These are phyloP conservation scores for Eupristina koningsbergeri DNA, from an alignment of 1,140 invertebrate genomes.

Conservation along the genomic window DNA sequence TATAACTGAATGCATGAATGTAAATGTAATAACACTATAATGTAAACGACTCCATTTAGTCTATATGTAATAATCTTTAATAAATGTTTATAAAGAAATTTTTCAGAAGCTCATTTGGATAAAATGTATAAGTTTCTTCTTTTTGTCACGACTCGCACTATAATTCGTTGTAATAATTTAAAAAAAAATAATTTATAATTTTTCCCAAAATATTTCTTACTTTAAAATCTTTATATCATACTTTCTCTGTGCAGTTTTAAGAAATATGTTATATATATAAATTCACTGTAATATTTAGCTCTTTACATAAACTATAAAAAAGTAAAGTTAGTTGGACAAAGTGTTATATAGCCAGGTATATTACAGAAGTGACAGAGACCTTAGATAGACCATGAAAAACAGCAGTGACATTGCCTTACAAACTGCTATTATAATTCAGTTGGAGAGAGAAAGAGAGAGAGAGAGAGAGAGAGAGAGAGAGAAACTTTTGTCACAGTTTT, in stretches of 20 bases:
- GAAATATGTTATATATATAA: conserved; percentile 15
- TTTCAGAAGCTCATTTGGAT: no score
- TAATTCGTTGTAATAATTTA: no score
- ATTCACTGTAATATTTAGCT: background rate
- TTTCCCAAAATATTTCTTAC: background rate
- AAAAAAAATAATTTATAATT: background rate
- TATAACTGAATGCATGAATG: no score
- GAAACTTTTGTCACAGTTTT: background rate
- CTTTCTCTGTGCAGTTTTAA: background rate
- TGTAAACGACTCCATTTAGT: no score
- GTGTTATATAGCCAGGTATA: background rate
- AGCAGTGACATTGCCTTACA: background rate
- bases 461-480: background rate
- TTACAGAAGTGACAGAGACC: conserved; percentile 38
- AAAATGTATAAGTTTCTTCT: no score
- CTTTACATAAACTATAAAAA: conserved; percentile 17
- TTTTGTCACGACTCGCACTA: no score
- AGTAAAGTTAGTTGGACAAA: conserved; percentile 15
- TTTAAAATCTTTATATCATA: background rate
- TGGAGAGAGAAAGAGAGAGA: background rate
- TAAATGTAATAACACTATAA: no score
- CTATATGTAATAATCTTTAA: no score
- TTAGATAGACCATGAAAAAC: conserved; percentile 32
- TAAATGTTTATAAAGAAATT: no score
- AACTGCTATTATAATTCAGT: conserved; percentile 3